Evolutionary conservation across 2,888 invertebrate species (phyloP).

Genomic region (Erpobdella octoculata): DNA sequence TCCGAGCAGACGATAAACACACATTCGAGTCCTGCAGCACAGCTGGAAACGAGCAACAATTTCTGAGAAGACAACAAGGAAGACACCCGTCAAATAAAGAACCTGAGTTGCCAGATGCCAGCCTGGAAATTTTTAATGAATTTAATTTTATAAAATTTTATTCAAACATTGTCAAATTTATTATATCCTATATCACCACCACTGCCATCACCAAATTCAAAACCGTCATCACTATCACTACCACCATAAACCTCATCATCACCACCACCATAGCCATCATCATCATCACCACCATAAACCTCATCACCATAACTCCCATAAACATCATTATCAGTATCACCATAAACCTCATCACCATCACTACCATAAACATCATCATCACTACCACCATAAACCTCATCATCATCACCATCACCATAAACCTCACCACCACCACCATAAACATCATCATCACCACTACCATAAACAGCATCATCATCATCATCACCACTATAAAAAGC

Average conservation of each 20-base stretch:
- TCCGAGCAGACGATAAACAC: conserved; percentile 28
- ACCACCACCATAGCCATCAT: background rate
- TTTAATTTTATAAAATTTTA: background rate
- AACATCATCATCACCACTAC: too few relatives aligned
- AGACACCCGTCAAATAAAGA: conserved; percentile 22
- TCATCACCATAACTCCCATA: background rate
- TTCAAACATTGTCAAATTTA: too few relatives aligned
- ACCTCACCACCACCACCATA: too few relatives aligned
- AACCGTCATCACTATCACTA: background rate
- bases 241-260: background rate
- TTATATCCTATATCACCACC: background rate
- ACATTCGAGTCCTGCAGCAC: conserved; percentile 25
- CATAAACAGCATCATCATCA: too few relatives aligned
- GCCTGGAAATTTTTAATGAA: background rate
- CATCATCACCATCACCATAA: too few relatives aligned
- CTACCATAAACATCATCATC: too few relatives aligned
- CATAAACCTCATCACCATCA: too few relatives aligned
- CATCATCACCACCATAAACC: background rate
- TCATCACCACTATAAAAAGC: too few relatives aligned
- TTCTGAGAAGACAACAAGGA: conserved; percentile 28
- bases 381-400: too few relatives aligned
- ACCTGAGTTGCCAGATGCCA: conserved; percentile 32
- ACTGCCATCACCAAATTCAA: background rate
- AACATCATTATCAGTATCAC: background rate
- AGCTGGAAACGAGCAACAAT: conserved; percentile 27